Base-by-base conservation (phyloP, 2,113 vertebrate species). In the Notarius quadriscutis region DNA sequence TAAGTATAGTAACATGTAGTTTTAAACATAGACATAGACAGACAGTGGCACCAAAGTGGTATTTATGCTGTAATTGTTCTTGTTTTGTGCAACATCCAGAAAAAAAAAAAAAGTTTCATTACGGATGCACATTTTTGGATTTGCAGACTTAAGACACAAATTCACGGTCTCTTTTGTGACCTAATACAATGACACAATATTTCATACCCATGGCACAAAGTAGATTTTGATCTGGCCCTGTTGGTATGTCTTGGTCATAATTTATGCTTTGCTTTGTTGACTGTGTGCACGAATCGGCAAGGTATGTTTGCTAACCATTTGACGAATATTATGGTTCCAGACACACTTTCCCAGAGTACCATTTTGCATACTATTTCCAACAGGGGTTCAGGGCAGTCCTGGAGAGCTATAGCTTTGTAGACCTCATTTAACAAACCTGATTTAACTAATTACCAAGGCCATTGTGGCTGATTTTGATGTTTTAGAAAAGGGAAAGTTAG, bases 401-500 rank as follows among this genome's bases (percentile, higher is more conserved):
- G 12, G 10, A 53, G 50, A 5, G 74, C 50, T 8, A 25, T n/a
- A 34, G 53, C 51, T 80, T 30, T 18, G n/a, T 27, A 80, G 53
- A 80, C 53, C 77, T 58, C 77, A 58, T 80, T 80, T 80, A 80
- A 27, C n/a, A 53, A 77, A 25, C 48, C 75, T 1, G 15, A 79
- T 30, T 57, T 80, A 80, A 30, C 25, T 58, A 20, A 80, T 57
- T 79, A 79, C 57, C 77, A 79, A 57, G 12, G 51, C 77, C 53
- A 18, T 34, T 80, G 53, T 80, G 74, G 50, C 22, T 53, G 41
- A 20, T 25, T 75, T 50, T 75, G 41, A 1, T 25, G 25, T n/a
- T 57, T 79, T 55, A 55, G 53, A 80, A 55, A 80, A 58, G n/a
- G 77, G 15, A 80, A 80, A 34, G 77, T 27, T 41, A 27, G 11